Percentiles rank a stretch among this genome's conserved stretches.
Conservation (phyloP, 2,113 vertebrate species). For the Cyanocitta stelleri region DNA sequence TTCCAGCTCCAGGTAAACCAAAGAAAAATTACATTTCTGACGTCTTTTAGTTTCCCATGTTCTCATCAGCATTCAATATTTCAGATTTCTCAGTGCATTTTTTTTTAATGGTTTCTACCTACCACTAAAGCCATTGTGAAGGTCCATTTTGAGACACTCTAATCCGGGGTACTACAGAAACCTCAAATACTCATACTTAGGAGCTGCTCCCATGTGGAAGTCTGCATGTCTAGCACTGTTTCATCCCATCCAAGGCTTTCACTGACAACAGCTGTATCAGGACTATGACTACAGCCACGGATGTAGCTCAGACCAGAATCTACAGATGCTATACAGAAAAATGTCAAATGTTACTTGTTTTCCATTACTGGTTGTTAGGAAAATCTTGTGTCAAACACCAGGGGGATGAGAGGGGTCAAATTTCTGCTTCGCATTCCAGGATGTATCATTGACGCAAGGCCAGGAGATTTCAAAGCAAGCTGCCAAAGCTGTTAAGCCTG, state of each 20-base stretch:
- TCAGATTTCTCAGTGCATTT: background rate
- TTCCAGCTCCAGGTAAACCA: background rate
- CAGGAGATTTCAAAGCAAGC: background rate
- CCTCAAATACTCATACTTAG: background rate
- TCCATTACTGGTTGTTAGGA: constrained; percentile 16
- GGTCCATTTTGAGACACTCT: background rate
- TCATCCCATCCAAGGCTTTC: background rate
- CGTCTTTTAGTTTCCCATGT: background rate
- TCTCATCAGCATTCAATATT: background rate
- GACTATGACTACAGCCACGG: background rate
- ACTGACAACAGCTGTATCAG: background rate
- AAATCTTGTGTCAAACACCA: background rate
- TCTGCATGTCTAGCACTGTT: background rate
- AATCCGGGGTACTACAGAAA: background rate
- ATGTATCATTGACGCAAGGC: background rate
- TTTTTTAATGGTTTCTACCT: background rate
- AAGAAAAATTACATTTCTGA: background rate
- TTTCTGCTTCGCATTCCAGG: constrained; percentile 18
- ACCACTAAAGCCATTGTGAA: background rate
- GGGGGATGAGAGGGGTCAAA: background rate
- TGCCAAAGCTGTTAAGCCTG: background rate
- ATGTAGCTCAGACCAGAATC: background rate
- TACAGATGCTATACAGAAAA: background rate
- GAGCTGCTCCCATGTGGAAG: background rate
- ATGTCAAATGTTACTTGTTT: constrained; percentile 13